Base-by-base conservation (phyloP, 2,113 vertebrate genomes). In the Myodes glareolus region DNA sequence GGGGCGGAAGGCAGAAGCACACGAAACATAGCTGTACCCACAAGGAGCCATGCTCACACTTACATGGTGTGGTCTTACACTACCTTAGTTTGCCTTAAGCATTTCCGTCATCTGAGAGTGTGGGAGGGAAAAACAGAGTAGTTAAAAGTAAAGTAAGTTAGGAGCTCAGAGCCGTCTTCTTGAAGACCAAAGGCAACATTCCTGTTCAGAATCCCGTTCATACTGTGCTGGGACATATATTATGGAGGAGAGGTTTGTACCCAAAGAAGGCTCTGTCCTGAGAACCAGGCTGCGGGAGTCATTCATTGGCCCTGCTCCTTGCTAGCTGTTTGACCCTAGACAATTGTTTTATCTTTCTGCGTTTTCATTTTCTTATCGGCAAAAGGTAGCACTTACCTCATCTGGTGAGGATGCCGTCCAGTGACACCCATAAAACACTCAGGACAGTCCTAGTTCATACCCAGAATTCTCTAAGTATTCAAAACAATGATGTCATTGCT, bases 101-200 rank as follows among this genome's bases (percentile, higher is more conserved):
- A 99, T 99, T 99, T 98, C 99, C 99, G 98, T 99, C 99, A 84
- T 99, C 99, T 99, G 99, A 97, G 98, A 98, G 98, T 98, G 98
- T 98, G 97, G 98, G 96, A 99, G 98, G 98, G 98, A 99, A 98
- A 99, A 99, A 98, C 97, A 99, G 95, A 98, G 98, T 33, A 94
- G 97, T 99, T 99, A 98, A 92, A 97, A 95, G 91, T 96, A 98
- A 92, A 98, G 76, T 95, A 97, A 96, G 95, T 95, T 78, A 96
- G 96, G 96, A 96, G 97, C 85, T 97, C 81, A 80, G 23, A 12
- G 94, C 90, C 96, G 67, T 0, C 29, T 7, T 96, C 85, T 94
- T 95, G 72, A 90, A 93, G 93, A 68, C 82, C 87, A 96, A 90
- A 88, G 93, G 92, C 82, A 97, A 97, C 36, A 91, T 95, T 93